Evolutionary conservation across 2,113 vertebrate genomes (phyloP).

Genomic region (Protobothrops flavoviridis): DNA sequence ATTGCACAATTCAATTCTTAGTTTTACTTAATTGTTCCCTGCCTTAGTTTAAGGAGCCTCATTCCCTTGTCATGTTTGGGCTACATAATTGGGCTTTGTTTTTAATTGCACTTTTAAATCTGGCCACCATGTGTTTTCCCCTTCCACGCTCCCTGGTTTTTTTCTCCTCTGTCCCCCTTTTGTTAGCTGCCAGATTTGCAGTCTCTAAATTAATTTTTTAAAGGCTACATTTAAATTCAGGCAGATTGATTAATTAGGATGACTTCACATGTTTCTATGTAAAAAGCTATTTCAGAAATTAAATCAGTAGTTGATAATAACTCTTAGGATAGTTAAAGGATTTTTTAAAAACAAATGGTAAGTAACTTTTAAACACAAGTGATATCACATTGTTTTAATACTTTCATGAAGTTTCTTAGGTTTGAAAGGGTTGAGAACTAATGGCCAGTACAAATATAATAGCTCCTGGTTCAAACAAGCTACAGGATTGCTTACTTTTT

Average conservation of each 20-base stretch:
- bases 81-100: constrained; percentile 39
- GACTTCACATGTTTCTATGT: constrained; percentile 66
- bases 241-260: constrained; percentile 66
- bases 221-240: constrained; percentile 63
- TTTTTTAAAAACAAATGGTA: constrained; percentile 68
- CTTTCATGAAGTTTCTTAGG: constrained; percentile 56
- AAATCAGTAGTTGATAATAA: constrained; percentile 65
- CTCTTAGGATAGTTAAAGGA: constrained; percentile 57
- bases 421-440: constrained; percentile 71
- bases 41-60: constrained; percentile 70
- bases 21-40: constrained; percentile 69
- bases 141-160: constrained; percentile 67
- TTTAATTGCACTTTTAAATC: constrained; percentile 67
- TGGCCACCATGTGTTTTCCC: constrained; percentile 57
- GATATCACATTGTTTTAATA: constrained; percentile 64
- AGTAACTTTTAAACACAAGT: constrained; percentile 75
- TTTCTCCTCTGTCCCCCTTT: constrained; percentile 68
- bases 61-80: constrained; percentile 56
- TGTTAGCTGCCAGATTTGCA: constrained; percentile 71
- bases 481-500: constrained; percentile 2
- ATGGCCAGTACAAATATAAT: neutral
- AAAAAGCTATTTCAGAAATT: constrained; percentile 67
- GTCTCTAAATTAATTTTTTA: constrained; percentile 67
- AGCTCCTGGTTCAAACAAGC: neutral
- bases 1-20: constrained; percentile 68